Evolutionary conservation across 2,113 vertebrate genomes (phyloP), one percentile per base, ranked within the genome.

Genomic region (Melospiza georgiana): DNA sequence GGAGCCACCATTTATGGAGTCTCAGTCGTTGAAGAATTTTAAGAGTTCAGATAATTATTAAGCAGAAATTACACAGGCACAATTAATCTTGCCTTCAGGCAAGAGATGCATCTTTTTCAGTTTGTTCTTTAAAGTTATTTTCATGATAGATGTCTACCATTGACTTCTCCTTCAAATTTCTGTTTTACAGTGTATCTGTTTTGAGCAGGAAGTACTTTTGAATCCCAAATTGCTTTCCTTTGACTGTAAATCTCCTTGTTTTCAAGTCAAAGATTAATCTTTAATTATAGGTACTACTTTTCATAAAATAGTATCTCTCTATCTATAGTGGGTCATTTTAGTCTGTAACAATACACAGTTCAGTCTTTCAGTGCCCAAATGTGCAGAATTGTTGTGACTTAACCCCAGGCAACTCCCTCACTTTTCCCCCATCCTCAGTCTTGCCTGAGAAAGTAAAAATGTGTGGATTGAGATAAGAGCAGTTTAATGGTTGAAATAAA

Each of bases 401-500:
- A 54, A 68, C 9, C 12, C 9, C 54, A 75, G 33, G 43, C 22
- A 66, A 15, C 19, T 39, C 16, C 11, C 15, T 75, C 30, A 41
- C 20, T 41, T 6, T 52, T 2, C 12, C 2, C 3, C 9, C 20
- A 39, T 54, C 33, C 16, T 52, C 12, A 11, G 0, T 39, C 54
- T 68, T 43, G 10, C 15, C 39, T 46, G 23, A 35, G 24, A 30
- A 82, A 39, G 3, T 54, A 46, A 61, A 82, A 67, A 39, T 22
- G 12, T n/a, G 12, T 46, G n/a, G 24, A n/a, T 31, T 54, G n/a
- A 82, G 15, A 41, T 41, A 59, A 46, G 13, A 82, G 25, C 7
- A 21, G 33, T 39, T 67, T 39, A 59, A 39, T 9, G 30, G 39
- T n/a, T 67, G 24, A 67, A 59, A 54, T 46, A 59, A 74, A 39